Evolutionary conservation across 2,888 invertebrate species (phyloP).

Genomic region (Lepas anatifera): DNA sequence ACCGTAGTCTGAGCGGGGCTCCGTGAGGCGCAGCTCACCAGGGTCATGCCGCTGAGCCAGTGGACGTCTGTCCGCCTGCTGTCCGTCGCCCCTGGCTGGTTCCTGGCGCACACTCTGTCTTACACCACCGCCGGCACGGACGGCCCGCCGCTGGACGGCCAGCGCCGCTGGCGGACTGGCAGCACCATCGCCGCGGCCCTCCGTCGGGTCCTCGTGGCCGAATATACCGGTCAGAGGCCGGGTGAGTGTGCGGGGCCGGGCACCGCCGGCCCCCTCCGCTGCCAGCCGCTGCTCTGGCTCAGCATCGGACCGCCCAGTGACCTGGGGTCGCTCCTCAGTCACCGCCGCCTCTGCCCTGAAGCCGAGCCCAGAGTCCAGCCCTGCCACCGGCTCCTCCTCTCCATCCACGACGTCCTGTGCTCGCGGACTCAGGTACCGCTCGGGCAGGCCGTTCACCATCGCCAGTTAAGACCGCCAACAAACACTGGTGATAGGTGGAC

Average conservation of each 20-base stretch:
- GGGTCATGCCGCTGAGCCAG: too few relatives aligned
- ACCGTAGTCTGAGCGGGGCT: constrained; percentile 62
- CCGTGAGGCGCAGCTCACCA: too few relatives aligned
- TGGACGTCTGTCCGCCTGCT: too few relatives aligned
- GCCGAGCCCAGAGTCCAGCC: constrained; percentile 67
- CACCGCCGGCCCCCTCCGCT: constrained; percentile 70
- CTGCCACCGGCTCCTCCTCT: not conserved
- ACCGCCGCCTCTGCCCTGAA: constrained; percentile 97
- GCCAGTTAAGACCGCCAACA: too few relatives aligned
- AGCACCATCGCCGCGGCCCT: not conserved
- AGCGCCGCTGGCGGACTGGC: not conserved
- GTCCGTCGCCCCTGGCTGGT: not conserved
- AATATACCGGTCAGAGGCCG: not conserved
- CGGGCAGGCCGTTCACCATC: not conserved
- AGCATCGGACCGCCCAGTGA: constrained; percentile 33
- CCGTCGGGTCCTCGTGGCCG: constrained; percentile 36
- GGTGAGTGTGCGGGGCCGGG: constrained; percentile 57
- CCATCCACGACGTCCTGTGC: not conserved
- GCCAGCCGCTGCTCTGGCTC: constrained; percentile 66
- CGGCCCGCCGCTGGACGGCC: not conserved
- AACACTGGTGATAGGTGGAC: too few relatives aligned
- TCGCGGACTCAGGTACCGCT: not conserved
- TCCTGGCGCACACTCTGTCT: not conserved
- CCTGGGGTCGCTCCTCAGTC: constrained; percentile 66
- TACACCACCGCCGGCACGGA: not conserved